These are phyloP conservation scores for Mormyrus lacerda DNA, from an alignment of 2,113 vertebrate species.

Conservation along the genomic window DNA sequence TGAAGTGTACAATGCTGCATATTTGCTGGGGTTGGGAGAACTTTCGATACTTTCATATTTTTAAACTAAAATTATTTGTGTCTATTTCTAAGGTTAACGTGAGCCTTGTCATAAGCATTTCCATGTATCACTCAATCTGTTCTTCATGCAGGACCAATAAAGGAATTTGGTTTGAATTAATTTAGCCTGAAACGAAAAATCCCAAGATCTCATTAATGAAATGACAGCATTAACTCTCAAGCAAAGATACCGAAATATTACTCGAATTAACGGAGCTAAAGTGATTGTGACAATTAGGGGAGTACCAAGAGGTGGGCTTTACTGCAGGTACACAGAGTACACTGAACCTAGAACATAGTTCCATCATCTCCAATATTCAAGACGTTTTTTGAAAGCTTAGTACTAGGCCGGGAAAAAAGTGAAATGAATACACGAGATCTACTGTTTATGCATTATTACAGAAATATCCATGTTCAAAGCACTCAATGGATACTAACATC, in stretches of 20 bases:
- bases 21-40: too few species aligned
- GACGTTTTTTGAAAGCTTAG: background rate
- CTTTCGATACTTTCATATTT: too few species aligned
- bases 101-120: background rate
- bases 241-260: background rate
- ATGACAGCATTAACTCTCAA: background rate
- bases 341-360: background rate
- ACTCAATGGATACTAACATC: background rate
- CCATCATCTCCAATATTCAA: background rate
- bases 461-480: background rate
- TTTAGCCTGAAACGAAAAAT: background rate
- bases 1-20: too few species aligned
- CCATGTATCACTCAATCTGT: background rate
- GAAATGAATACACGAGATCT: background rate
- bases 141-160: background rate
- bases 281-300: background rate
- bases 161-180: background rate
- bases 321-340: background rate
- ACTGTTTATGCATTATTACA: background rate
- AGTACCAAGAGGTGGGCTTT: background rate
- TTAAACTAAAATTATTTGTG: too few species aligned
- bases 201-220: background rate
- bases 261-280: background rate
- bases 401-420: background rate
- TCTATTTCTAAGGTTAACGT: background rate